Evolutionary conservation across 2,888 invertebrate species (phyloP).

Genomic region (Augochlorella aurata): DNA sequence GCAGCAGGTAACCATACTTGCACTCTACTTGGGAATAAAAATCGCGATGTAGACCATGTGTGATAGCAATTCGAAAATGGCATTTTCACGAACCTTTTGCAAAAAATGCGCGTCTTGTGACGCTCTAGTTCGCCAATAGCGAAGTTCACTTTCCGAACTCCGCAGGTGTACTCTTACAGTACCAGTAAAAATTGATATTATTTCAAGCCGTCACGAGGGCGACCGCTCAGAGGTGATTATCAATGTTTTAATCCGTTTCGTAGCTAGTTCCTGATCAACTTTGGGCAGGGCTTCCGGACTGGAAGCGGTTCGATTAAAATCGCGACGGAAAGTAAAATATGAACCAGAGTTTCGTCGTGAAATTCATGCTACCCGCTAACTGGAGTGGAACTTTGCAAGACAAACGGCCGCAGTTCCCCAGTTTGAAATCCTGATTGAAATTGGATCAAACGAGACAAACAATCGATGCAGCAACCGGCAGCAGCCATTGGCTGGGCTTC

Average conservation of each 20-base stretch:
- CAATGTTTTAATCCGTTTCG: background rate
- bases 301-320: slow-evolving; percentile 44
- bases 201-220: background rate
- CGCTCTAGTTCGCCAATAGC: too few relatives aligned
- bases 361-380: slow-evolving; percentile 51
- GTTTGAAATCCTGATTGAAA: slow-evolving; percentile 65
- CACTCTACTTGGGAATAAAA: too few relatives aligned
- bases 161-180: background rate
- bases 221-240: background rate
- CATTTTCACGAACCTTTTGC: too few relatives aligned
- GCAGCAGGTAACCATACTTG: too few relatives aligned
- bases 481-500: slow-evolving; percentile 17
- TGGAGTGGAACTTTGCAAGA: slow-evolving; percentile 59
- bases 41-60: too few relatives aligned
- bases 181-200: background rate
- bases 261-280: background rate
- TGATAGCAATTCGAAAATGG: too few relatives aligned
- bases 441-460: slow-evolving; percentile 67
- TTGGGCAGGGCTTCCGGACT: slow-evolving; percentile 14
- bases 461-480: slow-evolving; percentile 53
- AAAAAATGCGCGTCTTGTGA: too few relatives aligned
- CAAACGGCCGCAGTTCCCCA: slow-evolving; percentile 55
- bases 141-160: too few relatives aligned
- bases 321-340: slow-evolving; percentile 55
- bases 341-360: slow-evolving; percentile 50